Conservation (phyloP, 1,140 invertebrate species). For the Leptopilina clavipes region DNA sequence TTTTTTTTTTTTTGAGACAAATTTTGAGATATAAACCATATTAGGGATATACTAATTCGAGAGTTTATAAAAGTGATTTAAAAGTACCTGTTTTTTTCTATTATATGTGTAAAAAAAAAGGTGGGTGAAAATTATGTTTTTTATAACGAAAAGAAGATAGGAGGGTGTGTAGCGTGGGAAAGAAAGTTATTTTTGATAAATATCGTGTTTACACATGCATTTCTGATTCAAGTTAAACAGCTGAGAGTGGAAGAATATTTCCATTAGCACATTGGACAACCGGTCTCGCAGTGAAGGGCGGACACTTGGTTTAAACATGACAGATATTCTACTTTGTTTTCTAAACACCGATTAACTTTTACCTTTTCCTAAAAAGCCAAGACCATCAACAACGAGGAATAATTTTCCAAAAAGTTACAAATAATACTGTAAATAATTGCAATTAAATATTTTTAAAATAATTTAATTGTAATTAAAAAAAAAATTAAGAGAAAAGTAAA, state of each 20-base stretch:
- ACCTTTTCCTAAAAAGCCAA: neutral
- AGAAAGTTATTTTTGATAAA: neutral
- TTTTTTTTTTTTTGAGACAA: too few species aligned
- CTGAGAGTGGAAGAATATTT: slow-evolving; percentile 5
- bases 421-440: too few species aligned
- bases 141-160: neutral
- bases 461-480: too few species aligned
- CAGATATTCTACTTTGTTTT: slow-evolving; percentile 37
- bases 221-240: neutral
- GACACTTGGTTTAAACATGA: slow-evolving; percentile 4
- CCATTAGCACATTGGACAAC: neutral
- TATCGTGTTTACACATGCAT: slow-evolving; percentile 1
- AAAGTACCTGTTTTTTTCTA: neutral
- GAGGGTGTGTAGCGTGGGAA: slow-evolving; percentile 8
- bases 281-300: neutral
- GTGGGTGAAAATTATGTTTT: neutral
- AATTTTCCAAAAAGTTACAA: too few species aligned
- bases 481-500: too few species aligned
- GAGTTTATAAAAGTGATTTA: too few species aligned
- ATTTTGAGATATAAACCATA: neutral
- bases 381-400: too few species aligned
- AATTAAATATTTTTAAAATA: too few species aligned
- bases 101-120: neutral
- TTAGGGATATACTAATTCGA: too few species aligned
- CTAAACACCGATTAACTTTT: slow-evolving; percentile 43